Evolutionary conservation across 64 coral and sea anemone species (phyloP), one percentile per base, ranked within the genome.

Genomic region (Stylophora pistillata): DNA sequence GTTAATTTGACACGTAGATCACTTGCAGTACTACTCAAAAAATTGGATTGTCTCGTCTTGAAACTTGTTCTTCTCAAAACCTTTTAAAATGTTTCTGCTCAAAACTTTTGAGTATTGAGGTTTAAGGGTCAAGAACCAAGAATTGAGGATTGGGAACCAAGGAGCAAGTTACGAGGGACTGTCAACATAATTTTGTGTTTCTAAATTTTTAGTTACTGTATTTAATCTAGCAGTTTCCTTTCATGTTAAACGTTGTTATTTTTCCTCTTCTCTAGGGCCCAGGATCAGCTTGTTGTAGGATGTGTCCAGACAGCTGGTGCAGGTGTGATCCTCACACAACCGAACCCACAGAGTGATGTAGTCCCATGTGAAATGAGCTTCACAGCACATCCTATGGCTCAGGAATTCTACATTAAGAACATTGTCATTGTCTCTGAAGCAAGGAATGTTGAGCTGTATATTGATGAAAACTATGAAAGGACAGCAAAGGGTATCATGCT

Each of bases 341-440:
- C 97, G 30, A 78, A 90, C 1, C 86, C 90, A 13, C 81, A 92
- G 30, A 74, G 90, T n/a, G 97, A 95, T 56, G 68, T 72, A 28
- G 74, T 99, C 14, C 91, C 93, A 1, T 99, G 94, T 91, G 97
- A 99, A 79, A 95, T 99, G 90, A 90, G 87, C 13, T 99, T 99
- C 54, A 95, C 93, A 53, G 93, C 94, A 21, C 97, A 99, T 85
- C 97, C 97, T 10, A 92, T 95, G 86, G 91, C 94, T 20, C 93
- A 99, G 15, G 90, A 95, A 47, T 98, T 98, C 57, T 94, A 92
- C n/a, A 98, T 98, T 83, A 98, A 98, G 63, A 93, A 91, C 27
- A 88, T 98, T 52, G 95, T 98, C 37, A 98, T 98, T 85, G 95
- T 98, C 30, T 98, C 95, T 26, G 95, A 98, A 91, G 95, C 95